phyloP scores from a whole-genome alignment of 2,113 vertebrate species.

The Semicossyphus pulcher region DNA sequence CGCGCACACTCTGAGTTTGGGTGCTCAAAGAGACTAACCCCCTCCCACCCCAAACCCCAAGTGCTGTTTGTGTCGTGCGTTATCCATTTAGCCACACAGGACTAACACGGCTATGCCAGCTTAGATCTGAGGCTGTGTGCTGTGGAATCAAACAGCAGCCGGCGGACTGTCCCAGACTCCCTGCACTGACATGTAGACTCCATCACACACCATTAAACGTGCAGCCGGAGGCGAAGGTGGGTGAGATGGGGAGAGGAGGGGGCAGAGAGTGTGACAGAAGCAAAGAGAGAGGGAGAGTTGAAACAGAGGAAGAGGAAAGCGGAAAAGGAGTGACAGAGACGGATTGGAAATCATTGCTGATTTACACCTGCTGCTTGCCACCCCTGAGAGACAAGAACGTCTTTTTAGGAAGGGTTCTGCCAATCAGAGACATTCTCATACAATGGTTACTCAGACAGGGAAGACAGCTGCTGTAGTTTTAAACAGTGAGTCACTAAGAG shows the following conservation, averaged over 20 bases:
- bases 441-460: constrained; percentile 9
- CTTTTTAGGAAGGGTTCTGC: neutral
- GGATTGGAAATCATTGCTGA: constrained; percentile 7
- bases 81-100: constrained; percentile 47
- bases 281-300: neutral
- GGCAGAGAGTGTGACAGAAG: constrained; percentile 9
- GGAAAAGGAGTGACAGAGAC: neutral
- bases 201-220: constrained; percentile 67
- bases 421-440: neutral
- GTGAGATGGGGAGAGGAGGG: constrained; percentile 10
- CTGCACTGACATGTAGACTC: constrained; percentile 56
- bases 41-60: neutral
- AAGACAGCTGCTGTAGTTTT: constrained; percentile 18
- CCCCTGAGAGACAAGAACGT: constrained; percentile 9
- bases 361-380: constrained; percentile 11
- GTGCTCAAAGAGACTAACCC: constrained; percentile 4
- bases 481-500: constrained; percentile 1
- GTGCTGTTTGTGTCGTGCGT: constrained; percentile 16
- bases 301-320: constrained; percentile 7
- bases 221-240: constrained; percentile 23
- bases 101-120: constrained; percentile 25
- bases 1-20: neutral
- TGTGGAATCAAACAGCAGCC: constrained; percentile 44
- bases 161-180: constrained; percentile 39
- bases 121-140: constrained; percentile 43